Conservation (phyloP, 2,113 vertebrate species). For the Salvelinus fontinalis region DNA sequence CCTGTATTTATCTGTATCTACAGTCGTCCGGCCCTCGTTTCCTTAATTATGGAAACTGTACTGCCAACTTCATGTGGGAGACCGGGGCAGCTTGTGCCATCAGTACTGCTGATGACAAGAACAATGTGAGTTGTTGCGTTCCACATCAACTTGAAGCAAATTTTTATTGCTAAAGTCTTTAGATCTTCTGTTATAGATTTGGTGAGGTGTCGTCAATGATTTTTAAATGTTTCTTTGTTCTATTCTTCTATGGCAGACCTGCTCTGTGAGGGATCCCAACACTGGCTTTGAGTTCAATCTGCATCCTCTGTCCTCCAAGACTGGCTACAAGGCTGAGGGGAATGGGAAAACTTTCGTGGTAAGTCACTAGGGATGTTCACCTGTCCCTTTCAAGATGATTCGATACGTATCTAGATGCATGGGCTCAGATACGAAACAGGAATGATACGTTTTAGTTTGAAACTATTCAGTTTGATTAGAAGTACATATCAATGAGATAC, state of each 20-base stretch:
- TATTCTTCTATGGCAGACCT: neutral
- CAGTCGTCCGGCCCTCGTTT: conserved; percentile 84
- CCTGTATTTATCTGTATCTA: conserved; percentile 15
- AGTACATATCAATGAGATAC: no score
- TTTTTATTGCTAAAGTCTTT: no score
- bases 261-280: conserved; percentile 74
- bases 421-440: no score
- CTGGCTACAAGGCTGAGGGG: conserved; percentile 67
- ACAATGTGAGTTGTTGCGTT: conserved; percentile 69
- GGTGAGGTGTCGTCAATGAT: no score
- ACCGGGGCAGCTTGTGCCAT: conserved; percentile 90
- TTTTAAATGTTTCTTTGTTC: neutral
- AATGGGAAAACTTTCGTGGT: conserved; percentile 84
- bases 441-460: no score
- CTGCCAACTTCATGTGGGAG: conserved; percentile 87
- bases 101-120: conserved; percentile 67
- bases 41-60: conserved; percentile 81
- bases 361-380: conserved; percentile 6
- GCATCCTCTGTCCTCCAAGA: conserved; percentile 69
- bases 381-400: no score
- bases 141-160: no score
- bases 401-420: no score
- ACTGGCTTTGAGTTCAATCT: conserved; percentile 87
- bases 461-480: no score
- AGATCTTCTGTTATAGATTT: no score